Percentiles rank a stretch among this genome's conserved stretches.
Conservation (phyloP, 2,797 vertebrate genomes). For the Acrossocheilus fasciatus region DNA sequence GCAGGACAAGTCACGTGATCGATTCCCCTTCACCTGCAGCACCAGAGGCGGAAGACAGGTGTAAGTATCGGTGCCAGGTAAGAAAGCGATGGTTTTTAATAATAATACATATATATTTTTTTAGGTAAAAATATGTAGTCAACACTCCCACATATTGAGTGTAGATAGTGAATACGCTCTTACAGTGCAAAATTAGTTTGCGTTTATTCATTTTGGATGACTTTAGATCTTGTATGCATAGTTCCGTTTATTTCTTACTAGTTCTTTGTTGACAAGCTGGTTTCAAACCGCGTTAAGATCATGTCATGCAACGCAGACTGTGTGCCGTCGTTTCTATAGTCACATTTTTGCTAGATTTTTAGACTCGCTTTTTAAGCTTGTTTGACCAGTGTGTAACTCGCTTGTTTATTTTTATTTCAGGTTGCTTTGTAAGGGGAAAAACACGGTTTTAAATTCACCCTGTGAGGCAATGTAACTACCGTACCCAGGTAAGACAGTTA, state of each 20-base stretch:
- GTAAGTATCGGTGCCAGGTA: conserved; percentile 45
- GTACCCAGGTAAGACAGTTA: not conserved
- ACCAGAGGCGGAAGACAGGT: conserved; percentile 41
- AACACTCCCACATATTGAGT: not conserved
- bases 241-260: not conserved
- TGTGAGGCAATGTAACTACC: conserved; percentile 18
- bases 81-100: not conserved
- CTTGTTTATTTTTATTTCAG: conserved; percentile 19
- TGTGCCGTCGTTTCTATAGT: not conserved
- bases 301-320: not conserved
- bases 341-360: not conserved
- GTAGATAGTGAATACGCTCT: not conserved
- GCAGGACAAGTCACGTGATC: conserved; percentile 55
- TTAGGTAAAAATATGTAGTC: not conserved
- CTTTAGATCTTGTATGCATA: not conserved
- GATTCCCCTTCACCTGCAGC: conserved; percentile 40
- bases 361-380: not conserved
- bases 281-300: not conserved
- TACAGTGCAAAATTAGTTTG: not conserved
- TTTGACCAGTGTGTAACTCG: not conserved
- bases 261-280: not conserved
- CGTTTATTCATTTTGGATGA: not conserved
- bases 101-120: not conserved
- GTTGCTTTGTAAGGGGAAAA: not conserved
- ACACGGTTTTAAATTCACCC: not conserved